phyloP scores from a whole-genome alignment of 2,888 invertebrate genomes.

The Apodemia hepburni region DNA sequence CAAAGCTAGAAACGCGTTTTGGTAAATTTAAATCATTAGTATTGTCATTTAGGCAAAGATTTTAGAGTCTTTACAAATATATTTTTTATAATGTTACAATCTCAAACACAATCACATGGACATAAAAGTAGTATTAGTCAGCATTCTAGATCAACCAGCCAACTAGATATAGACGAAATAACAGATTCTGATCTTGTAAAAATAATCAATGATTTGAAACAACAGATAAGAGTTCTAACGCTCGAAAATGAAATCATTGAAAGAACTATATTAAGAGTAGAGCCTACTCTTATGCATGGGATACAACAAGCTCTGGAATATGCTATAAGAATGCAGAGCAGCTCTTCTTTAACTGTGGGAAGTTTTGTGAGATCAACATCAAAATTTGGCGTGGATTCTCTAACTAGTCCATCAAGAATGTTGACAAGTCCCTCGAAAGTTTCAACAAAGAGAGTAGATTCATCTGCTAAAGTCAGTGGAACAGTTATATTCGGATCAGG shows the following conservation, averaged over 20 bases:
- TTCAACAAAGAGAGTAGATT: slow-evolving; percentile 56
- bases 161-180: slow-evolving; percentile 48
- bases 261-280: slow-evolving; percentile 60
- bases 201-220: slow-evolving; percentile 52
- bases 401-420: slow-evolving; percentile 48
- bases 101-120: slow-evolving; percentile 33
- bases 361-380: slow-evolving; percentile 55
- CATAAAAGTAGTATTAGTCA: slow-evolving; percentile 49
- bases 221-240: slow-evolving; percentile 47
- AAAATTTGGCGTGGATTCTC: slow-evolving; percentile 43
- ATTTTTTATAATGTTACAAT: slow-evolving; percentile 30
- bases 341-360: slow-evolving; percentile 42
- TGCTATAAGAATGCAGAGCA: slow-evolving; percentile 50
- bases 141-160: slow-evolving; percentile 50
- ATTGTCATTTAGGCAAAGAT: neutral
- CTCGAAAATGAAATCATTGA: slow-evolving; percentile 78
- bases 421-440: slow-evolving; percentile 41
- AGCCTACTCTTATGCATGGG: slow-evolving; percentile 67
- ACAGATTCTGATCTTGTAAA: slow-evolving; percentile 55
- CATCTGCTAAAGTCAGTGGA: slow-evolving; percentile 54
- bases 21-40: neutral
- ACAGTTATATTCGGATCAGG: slow-evolving; percentile 53
- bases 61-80: slow-evolving; percentile 14
- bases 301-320: slow-evolving; percentile 65
- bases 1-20: neutral